A percentile compares a stretch with the other conserved stretches of the same genome.
These are phyloP conservation scores for Heteractis magnifica DNA, from an alignment of 92 coral and sea anemone species.

Conservation along the genomic window DNA sequence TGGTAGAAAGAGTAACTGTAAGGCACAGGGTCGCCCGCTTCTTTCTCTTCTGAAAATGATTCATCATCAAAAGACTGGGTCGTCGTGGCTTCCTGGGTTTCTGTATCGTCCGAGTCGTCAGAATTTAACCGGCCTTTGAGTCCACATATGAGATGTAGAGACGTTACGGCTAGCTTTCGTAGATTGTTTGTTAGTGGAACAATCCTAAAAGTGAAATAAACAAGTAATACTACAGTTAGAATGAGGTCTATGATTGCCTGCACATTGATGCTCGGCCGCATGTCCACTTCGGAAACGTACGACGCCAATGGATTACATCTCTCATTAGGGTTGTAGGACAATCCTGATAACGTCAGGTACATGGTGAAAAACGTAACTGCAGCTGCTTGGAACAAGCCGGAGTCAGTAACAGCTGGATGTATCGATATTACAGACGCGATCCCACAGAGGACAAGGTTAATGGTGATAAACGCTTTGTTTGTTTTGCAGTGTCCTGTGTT, in stretches of 20 bases:
- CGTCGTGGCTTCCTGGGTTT: not conserved
- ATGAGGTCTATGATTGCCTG: conserved; percentile 86
- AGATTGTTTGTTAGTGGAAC: conserved; percentile 55
- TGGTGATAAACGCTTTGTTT: conserved; percentile 81
- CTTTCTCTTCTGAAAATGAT: conserved; percentile 23
- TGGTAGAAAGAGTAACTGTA: conserved; percentile 88
- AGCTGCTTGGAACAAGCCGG: conserved; percentile 80
- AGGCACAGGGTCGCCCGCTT: conserved; percentile 41
- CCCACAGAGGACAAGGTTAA: conserved; percentile 80
- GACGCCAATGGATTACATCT: conserved; percentile 93
- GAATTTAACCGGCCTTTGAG: conserved; percentile 15
- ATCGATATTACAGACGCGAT: conserved; percentile 77
- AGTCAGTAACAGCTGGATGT: conserved; percentile 84
- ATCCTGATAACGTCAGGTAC: conserved; percentile 87
- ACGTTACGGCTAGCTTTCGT: conserved; percentile 48
- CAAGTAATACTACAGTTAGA: conserved; percentile 53
- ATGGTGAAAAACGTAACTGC: conserved; percentile 69
- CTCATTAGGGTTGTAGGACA: conserved; percentile 94
- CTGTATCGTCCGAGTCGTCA: not conserved
- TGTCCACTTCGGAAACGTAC: conserved; percentile 86
- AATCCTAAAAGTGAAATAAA: conserved; percentile 74
- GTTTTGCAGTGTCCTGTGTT: conserved; percentile 65
- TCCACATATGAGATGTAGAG: conserved; percentile 51
- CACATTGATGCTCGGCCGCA: conserved; percentile 85
- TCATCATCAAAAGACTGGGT: not conserved